Conservation (phyloP, 2,113 vertebrate species). For the Malurus cyaneus region DNA sequence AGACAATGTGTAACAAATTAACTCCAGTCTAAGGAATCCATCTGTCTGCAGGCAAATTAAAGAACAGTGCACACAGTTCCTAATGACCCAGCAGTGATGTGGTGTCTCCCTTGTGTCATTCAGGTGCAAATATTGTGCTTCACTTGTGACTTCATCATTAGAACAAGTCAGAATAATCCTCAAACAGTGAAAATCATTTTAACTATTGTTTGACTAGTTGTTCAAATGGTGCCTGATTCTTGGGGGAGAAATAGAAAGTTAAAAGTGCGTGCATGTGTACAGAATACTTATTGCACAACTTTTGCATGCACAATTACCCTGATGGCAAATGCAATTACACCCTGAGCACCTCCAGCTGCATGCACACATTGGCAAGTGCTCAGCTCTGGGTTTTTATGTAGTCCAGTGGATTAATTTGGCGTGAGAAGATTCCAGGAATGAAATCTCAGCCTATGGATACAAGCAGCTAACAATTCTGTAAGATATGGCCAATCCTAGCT, state of each 20-base stretch:
- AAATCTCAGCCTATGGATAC: neutral
- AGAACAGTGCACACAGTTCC: neutral
- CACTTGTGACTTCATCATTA: neutral
- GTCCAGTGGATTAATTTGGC: neutral
- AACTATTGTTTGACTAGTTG: neutral
- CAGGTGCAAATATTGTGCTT: neutral
- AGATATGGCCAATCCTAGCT: neutral
- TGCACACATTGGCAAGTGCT: neutral
- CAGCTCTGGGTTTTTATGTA: neutral
- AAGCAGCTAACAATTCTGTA: neutral
- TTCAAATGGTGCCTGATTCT: neutral
- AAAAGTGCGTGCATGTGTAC: neutral
- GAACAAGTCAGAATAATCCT: neutral
- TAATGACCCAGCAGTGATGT: conserved; percentile 16
- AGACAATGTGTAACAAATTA: conserved; percentile 39
- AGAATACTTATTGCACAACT: conserved; percentile 21
- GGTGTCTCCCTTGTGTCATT: neutral
- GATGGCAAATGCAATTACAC: conserved; percentile 45
- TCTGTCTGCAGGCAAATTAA: conserved; percentile 16
- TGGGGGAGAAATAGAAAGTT: neutral
- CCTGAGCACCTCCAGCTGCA: neutral
- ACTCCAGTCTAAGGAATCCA: neutral
- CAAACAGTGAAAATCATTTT: neutral
- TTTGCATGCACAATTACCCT: conserved; percentile 46
- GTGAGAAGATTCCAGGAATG: neutral